Percentiles rank a stretch among this genome's conserved stretches.
phyloP scores from a whole-genome alignment of 1,140 invertebrate genomes.

The Cylas formicarius region DNA sequence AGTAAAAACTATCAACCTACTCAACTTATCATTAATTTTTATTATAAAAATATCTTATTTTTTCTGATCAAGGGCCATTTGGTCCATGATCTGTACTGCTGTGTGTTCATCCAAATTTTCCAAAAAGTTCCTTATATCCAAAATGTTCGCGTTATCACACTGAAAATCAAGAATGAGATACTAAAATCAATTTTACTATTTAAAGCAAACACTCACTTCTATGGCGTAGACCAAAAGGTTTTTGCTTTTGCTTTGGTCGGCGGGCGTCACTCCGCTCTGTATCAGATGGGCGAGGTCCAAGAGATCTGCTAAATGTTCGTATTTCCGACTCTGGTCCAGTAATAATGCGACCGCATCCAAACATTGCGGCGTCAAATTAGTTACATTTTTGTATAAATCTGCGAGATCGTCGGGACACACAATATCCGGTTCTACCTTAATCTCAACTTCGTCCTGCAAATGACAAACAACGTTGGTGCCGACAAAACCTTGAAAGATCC shows the following conservation, averaged over 20 bases:
- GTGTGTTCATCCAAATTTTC: slow-evolving; percentile 31
- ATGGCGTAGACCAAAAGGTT: slow-evolving; percentile 25
- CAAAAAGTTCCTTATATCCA: slow-evolving; percentile 32
- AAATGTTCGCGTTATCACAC: slow-evolving; percentile 25
- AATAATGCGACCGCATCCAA: slow-evolving; percentile 27
- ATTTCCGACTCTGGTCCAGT: slow-evolving; percentile 30
- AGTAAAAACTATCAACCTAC: too few relatives aligned
- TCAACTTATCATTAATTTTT: too few relatives aligned
- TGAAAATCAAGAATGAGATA: slow-evolving; percentile 23
- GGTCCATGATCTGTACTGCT: slow-evolving; percentile 30
- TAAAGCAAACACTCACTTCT: slow-evolving; percentile 23
- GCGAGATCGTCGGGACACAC: slow-evolving; percentile 21
- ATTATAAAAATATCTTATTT: too few relatives aligned
- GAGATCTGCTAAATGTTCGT: slow-evolving; percentile 27
- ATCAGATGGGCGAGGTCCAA: slow-evolving; percentile 31
- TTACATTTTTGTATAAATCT: slow-evolving; percentile 19
- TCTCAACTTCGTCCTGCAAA: slow-evolving; percentile 24
- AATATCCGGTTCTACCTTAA: slow-evolving; percentile 19
- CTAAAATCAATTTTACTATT: slow-evolving; percentile 5
- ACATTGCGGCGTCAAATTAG: slow-evolving; percentile 22
- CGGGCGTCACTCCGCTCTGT: slow-evolving; percentile 17
- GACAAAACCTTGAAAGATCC: too few relatives aligned
- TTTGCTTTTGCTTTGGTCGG: slow-evolving; percentile 23
- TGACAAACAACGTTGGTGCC: slow-evolving; percentile 1
- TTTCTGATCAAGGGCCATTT: too few relatives aligned